These are phyloP conservation scores for Ophion ellenae DNA, from an alignment of 2,888 invertebrate species.

Conservation along the genomic window DNA sequence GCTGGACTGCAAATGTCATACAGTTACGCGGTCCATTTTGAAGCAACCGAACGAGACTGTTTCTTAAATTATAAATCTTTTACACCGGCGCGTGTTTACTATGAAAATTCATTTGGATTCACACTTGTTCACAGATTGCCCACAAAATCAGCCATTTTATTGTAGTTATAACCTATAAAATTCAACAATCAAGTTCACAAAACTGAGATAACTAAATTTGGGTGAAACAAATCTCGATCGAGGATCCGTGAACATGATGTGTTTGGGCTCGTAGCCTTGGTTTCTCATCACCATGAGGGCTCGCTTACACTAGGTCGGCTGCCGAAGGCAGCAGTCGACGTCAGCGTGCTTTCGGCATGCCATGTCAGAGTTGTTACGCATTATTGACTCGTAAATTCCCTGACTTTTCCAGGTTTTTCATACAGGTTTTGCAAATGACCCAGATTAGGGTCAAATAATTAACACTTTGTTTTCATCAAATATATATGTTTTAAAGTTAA, in stretches of 20 bases:
- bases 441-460: too few species aligned
- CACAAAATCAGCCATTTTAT: background rate
- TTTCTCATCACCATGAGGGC: too few species aligned
- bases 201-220: background rate
- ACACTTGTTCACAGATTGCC: background rate
- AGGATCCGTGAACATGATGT: background rate
- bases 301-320: too few species aligned
- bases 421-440: too few species aligned
- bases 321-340: too few species aligned
- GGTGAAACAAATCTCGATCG: background rate
- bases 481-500: too few species aligned
- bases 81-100: conserved; percentile 19
- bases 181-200: background rate
- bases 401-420: too few species aligned
- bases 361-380: too few species aligned
- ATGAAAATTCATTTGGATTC: conserved; percentile 7
- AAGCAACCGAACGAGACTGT: conserved; percentile 27
- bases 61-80: background rate
- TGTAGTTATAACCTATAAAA: background rate
- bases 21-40: conserved; percentile 19
- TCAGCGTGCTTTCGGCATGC: too few species aligned
- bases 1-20: conserved; percentile 63
- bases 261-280: too few species aligned
- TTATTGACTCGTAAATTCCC: too few species aligned
- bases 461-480: too few species aligned